Evolutionary conservation across 2,797 vertebrate genomes (phyloP).

Genomic region (Phoebastria nigripes): DNA sequence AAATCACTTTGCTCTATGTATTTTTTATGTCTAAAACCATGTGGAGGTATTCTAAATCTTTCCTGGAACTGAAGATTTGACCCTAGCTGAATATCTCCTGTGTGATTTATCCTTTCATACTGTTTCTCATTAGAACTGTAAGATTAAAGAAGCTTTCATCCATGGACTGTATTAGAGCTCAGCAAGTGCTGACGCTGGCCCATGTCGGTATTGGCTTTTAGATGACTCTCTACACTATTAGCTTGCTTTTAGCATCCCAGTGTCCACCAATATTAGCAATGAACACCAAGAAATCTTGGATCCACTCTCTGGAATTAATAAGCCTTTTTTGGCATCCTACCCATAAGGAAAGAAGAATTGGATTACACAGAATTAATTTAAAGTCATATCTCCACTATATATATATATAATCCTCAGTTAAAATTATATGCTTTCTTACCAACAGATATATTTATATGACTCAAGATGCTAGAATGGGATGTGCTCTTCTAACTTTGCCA

Average conservation of each 20-base stretch:
- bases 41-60: neutral
- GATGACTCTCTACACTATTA: neutral
- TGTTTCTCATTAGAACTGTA: neutral
- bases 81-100: neutral
- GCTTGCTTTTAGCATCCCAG: neutral
- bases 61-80: neutral
- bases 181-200: neutral
- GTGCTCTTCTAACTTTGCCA: neutral
- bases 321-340: neutral
- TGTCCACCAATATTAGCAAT: neutral
- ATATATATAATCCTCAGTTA: neutral
- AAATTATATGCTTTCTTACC: conserved; percentile 1
- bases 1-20: neutral
- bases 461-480: neutral
- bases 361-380: neutral
- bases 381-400: neutral
- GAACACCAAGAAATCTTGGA: neutral
- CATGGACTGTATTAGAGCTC: neutral
- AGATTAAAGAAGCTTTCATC: neutral
- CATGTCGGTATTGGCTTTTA: neutral
- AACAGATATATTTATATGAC: neutral
- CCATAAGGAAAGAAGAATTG: neutral
- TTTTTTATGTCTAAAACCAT: neutral
- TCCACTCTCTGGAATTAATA: neutral
- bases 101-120: neutral